Percentiles rank a stretch among this genome's conserved stretches.
Conservation (phyloP, 2,797 vertebrate genomes). For the Emydoidea blandingii region DNA sequence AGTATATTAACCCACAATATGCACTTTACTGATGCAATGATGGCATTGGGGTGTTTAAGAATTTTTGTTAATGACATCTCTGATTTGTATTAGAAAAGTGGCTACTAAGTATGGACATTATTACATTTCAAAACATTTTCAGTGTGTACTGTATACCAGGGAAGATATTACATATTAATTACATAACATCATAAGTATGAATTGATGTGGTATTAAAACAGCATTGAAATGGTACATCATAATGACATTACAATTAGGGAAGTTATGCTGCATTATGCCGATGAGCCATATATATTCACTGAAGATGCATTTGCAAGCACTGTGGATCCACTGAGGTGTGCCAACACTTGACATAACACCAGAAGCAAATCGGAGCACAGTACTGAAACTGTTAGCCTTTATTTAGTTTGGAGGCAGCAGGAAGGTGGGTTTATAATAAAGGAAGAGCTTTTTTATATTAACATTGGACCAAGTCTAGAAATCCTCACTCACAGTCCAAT, state of each 20-base stretch:
- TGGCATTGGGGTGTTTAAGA: neutral
- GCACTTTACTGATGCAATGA: neutral
- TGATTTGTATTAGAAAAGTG: constrained; percentile 5
- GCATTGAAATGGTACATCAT: constrained; percentile 37
- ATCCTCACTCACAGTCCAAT: neutral
- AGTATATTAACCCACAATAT: neutral
- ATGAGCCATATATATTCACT: constrained; percentile 50
- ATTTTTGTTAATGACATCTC: constrained; percentile 15
- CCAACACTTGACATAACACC: constrained; percentile 48
- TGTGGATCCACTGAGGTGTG: constrained; percentile 41
- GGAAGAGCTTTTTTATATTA: constrained; percentile 24
- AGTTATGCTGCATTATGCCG: constrained; percentile 45
- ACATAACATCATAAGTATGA: constrained; percentile 42
- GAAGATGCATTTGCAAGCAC: constrained; percentile 47
- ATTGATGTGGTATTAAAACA: constrained; percentile 61
- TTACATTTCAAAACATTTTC: neutral
- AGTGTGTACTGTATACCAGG: neutral
- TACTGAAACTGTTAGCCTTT: constrained; percentile 45
- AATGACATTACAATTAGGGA: constrained; percentile 49
- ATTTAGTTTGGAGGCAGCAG: constrained; percentile 21
- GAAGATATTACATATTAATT: constrained; percentile 43
- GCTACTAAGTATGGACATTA: constrained; percentile 1
- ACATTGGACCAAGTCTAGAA: constrained; percentile 6
- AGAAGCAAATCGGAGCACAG: constrained; percentile 12
- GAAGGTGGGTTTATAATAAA: constrained; percentile 25